These are phyloP conservation scores for Chondrosia reniformis DNA, from an alignment of 37 sponge, comb jelly and placozoan species.

Conservation along the genomic window DNA sequence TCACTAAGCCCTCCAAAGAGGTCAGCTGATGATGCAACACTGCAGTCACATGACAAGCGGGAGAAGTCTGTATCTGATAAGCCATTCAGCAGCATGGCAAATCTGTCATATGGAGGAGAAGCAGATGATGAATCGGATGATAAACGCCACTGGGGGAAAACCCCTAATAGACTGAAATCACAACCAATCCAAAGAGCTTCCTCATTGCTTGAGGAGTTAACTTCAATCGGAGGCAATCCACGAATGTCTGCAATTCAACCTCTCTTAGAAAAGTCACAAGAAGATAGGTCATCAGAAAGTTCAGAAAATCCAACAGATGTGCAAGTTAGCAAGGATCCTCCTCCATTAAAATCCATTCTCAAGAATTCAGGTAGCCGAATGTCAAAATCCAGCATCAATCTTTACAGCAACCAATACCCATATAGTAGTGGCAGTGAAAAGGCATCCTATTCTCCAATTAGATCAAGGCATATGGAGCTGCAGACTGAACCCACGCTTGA, in stretches of 20 bases:
- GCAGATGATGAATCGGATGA: slow-evolving; percentile 3
- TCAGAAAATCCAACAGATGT: background rate
- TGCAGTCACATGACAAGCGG: background rate
- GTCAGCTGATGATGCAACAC: background rate
- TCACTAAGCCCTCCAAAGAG: background rate
- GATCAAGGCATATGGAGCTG: background rate
- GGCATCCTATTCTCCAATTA: background rate
- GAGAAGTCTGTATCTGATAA: background rate
- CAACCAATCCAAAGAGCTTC: background rate
- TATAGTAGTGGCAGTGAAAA: background rate
- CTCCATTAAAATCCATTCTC: slow-evolving; percentile 6
- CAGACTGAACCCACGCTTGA: background rate
- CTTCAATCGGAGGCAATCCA: background rate
- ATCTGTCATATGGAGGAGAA: slow-evolving; percentile 16
- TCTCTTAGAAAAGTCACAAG: background rate
- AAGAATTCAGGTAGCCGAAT: background rate
- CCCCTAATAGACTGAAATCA: background rate
- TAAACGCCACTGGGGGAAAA: no score
- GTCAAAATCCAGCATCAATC: background rate
- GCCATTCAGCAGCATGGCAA: slow-evolving; percentile 9
- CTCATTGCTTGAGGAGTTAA: slow-evolving; percentile 10
- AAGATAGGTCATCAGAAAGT: background rate
- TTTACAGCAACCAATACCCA: background rate
- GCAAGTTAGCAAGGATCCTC: background rate
- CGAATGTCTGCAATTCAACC: background rate